Conservation (phyloP, 2,888 invertebrate genomes). For the Drosophila lacicola region DNA sequence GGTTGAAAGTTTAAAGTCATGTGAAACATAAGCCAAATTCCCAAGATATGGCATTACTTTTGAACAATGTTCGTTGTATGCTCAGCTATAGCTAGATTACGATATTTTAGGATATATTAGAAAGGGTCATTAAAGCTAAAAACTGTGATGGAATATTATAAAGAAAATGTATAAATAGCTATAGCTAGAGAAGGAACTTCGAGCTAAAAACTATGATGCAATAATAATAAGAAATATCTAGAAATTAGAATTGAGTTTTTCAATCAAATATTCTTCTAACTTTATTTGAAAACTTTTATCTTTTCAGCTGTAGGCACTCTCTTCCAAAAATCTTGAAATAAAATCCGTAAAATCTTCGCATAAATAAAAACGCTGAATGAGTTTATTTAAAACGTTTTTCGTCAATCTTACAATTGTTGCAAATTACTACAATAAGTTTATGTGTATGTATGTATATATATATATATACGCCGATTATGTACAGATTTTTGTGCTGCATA, state of each 20-base stretch:
- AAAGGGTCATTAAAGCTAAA: too few species aligned
- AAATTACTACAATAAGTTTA: constrained; percentile 61
- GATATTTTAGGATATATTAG: background rate
- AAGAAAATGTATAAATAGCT: background rate
- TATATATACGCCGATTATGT: constrained; percentile 49
- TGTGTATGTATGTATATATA: constrained; percentile 37
- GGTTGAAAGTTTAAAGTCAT: too few species aligned
- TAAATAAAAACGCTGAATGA: constrained; percentile 73
- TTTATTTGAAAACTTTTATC: background rate
- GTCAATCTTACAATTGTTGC: constrained; percentile 83
- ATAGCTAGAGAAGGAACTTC: background rate
- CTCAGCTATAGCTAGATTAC: background rate
- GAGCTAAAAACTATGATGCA: too few species aligned
- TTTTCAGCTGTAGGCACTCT: too few species aligned
- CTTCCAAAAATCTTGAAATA: background rate
- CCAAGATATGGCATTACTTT: too few species aligned
- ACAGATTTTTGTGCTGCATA: constrained; percentile 26
- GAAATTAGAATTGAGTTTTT: background rate
- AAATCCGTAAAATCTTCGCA: constrained; percentile 42
- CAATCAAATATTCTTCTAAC: too few species aligned
- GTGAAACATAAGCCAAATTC: too few species aligned
- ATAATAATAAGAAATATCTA: background rate
- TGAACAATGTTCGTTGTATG: too few species aligned
- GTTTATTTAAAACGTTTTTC: constrained; percentile 79
- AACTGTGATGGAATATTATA: too few species aligned